These are phyloP conservation scores for Gastrophysa polygoni DNA, from an alignment of 2,888 invertebrate species.

Conservation along the genomic window DNA sequence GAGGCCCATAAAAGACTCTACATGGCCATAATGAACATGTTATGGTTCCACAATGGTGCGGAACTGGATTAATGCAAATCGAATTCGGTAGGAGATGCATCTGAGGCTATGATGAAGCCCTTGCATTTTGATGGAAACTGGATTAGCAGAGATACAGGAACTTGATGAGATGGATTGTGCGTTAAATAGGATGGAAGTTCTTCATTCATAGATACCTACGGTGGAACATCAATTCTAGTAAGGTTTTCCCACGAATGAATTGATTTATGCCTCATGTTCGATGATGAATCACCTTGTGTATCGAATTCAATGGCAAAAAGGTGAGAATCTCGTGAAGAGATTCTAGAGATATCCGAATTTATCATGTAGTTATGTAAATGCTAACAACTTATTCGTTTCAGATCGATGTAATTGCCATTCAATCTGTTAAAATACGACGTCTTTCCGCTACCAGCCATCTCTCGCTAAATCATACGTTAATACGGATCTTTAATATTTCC, in stretches of 20 bases:
- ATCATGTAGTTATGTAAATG: background rate
- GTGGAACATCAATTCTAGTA: too few species aligned
- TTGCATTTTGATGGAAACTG: too few species aligned
- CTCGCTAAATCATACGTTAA: slow-evolving; percentile 12
- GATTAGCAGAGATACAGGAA: too few species aligned
- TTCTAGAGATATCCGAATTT: background rate
- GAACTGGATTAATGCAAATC: slow-evolving; percentile 48
- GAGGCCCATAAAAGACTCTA: slow-evolving; percentile 36
- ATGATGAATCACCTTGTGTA: too few species aligned
- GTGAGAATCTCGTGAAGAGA: background rate
- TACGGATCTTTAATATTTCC: slow-evolving; percentile 18
- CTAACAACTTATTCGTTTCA: background rate
- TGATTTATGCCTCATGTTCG: too few species aligned
- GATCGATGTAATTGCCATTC: background rate
- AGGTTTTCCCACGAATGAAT: too few species aligned
- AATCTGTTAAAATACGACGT: slow-evolving; percentile 12
- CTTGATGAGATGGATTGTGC: too few species aligned
- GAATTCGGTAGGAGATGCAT: slow-evolving; percentile 17
- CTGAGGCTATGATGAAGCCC: too few species aligned
- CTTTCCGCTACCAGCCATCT: slow-evolving; percentile 9
- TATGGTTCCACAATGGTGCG: slow-evolving; percentile 44
- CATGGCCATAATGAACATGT: slow-evolving; percentile 51
- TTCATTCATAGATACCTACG: too few species aligned
- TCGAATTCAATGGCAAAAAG: background rate
- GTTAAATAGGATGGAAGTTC: too few species aligned